These are phyloP conservation scores for Tetanocera ferruginea DNA, from an alignment of 2,888 invertebrate genomes.

Conservation along the genomic window DNA sequence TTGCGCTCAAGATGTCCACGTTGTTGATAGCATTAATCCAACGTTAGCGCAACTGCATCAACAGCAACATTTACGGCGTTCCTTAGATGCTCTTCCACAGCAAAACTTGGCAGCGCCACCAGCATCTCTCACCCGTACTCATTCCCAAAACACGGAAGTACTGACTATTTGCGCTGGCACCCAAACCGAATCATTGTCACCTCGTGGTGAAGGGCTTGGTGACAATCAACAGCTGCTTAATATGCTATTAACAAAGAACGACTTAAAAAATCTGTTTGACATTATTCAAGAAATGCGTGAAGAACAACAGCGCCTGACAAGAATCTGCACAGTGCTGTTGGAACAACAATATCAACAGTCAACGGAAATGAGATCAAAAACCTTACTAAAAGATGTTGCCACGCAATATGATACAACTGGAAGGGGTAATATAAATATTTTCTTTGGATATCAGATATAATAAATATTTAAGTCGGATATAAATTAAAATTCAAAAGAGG, in stretches of 20 bases:
- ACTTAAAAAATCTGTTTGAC: constrained; percentile 53
- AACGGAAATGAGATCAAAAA: neutral
- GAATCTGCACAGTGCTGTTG: constrained; percentile 51
- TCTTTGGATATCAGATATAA: neutral
- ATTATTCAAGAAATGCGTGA: constrained; percentile 54
- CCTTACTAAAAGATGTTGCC: constrained; percentile 46
- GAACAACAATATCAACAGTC: constrained; percentile 39
- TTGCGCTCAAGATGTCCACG: neutral
- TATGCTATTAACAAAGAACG: constrained; percentile 50
- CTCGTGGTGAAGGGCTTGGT: neutral
- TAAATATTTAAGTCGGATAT: no score
- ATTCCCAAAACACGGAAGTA: constrained; percentile 43
- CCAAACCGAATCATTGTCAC: constrained; percentile 58
- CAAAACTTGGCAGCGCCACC: neutral
- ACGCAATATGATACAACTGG: constrained; percentile 47
- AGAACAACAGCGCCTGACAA: constrained; percentile 59
- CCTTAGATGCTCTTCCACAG: constrained; percentile 17
- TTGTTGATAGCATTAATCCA: constrained; percentile 35
- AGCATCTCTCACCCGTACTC: neutral
- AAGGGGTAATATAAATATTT: neutral
- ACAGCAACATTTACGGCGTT: constrained; percentile 18
- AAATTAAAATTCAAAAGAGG: no score
- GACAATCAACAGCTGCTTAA: neutral
- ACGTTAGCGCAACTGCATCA: neutral
- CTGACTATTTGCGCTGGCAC: constrained; percentile 65